Evolutionary conservation across 2,888 invertebrate species (phyloP).

Genomic region (Rotaria socialis): DNA sequence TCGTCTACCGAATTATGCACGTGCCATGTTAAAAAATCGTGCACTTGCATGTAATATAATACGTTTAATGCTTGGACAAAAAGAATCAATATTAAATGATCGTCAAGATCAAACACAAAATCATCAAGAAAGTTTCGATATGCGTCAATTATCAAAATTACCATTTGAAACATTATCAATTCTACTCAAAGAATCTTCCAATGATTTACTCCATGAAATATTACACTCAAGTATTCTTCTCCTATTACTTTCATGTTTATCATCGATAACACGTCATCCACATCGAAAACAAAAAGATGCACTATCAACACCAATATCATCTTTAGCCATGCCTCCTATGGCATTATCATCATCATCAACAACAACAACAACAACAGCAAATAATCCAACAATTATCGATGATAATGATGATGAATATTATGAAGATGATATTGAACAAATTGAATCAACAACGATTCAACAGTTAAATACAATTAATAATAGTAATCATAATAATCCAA

Average conservation of each 20-base stretch:
- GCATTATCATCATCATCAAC: not conserved
- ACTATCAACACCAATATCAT: not conserved
- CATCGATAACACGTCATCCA: constrained; percentile 41
- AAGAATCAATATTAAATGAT: constrained; percentile 37
- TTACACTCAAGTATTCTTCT: constrained; percentile 38
- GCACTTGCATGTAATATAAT: constrained; percentile 76
- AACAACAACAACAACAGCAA: not conserved
- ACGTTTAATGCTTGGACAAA: constrained; percentile 72
- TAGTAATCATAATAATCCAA: not conserved
- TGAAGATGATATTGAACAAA: constrained; percentile 19
- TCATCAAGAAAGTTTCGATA: not conserved
- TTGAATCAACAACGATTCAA: not conserved
- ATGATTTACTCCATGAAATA: not conserved
- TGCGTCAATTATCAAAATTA: constrained; percentile 39
- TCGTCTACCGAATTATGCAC: constrained; percentile 81
- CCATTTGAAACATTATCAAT: constrained; percentile 41
- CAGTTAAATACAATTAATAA: constrained; percentile 13
- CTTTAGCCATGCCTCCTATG: not conserved
- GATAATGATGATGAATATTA: constrained; percentile 29
- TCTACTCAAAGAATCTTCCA: not conserved
- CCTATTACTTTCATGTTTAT: constrained; percentile 40
- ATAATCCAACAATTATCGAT: not conserved
- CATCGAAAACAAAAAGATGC: constrained; percentile 40
- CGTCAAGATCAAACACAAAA: constrained; percentile 11
- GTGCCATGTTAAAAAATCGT: constrained; percentile 77